phyloP scores from a whole-genome alignment of 2,113 vertebrate genomes.

The Pteruthius melanotis region DNA sequence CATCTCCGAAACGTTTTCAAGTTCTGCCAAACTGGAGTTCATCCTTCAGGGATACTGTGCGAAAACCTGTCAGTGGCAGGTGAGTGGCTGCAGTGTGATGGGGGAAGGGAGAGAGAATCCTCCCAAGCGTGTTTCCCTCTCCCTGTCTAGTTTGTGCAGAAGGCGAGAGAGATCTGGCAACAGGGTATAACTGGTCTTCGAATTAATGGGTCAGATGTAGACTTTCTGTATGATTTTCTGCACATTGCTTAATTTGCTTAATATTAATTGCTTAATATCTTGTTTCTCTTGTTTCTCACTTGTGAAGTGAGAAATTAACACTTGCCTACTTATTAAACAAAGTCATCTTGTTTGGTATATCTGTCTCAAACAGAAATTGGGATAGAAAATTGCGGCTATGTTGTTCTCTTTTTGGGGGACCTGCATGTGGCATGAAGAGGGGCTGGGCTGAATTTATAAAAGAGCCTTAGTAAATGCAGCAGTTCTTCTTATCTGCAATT shows the following conservation, averaged over 20 bases:
- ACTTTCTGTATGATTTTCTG: background rate
- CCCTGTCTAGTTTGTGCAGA: background rate
- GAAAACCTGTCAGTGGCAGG: background rate
- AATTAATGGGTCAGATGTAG: background rate
- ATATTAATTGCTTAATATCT: background rate
- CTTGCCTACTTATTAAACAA: background rate
- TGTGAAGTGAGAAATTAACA: background rate
- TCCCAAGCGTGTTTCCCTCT: background rate
- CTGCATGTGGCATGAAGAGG: background rate
- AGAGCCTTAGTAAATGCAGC: background rate
- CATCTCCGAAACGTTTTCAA: background rate
- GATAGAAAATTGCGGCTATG: background rate
- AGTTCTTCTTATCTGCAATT: background rate
- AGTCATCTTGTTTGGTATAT: background rate
- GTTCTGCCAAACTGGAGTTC: background rate
- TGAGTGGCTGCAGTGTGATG: background rate
- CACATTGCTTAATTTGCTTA: background rate
- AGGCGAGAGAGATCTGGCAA: background rate
- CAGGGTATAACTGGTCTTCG: background rate
- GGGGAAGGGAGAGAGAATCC: background rate
- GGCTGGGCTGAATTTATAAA: background rate
- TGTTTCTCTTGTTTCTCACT: accelerated
- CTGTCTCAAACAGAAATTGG: background rate
- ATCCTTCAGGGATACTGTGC: background rate
- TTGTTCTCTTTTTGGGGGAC: background rate